Evolutionary conservation across 1,140 invertebrate species (phyloP).

Genomic region (Pogonomyrmex californicus): DNA sequence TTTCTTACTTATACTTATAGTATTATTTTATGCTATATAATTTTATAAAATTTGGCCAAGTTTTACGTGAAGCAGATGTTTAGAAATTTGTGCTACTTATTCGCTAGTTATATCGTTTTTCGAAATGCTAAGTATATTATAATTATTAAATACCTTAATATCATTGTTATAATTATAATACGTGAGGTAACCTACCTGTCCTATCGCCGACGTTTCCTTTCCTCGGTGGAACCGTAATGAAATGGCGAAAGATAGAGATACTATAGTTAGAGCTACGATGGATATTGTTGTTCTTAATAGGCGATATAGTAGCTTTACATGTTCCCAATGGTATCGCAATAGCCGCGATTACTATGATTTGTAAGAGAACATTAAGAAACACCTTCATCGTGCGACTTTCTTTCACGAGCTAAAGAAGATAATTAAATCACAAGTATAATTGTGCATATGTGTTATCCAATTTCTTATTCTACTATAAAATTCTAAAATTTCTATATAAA

Average conservation of each 20-base stretch:
- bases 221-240: background rate
- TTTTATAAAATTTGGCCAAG: background rate
- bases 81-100: background rate
- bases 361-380: background rate
- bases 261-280: no score
- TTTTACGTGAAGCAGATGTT: background rate
- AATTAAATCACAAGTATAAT: background rate
- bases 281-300: no score
- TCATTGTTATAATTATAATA: background rate
- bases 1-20: background rate
- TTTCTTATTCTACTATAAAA: background rate
- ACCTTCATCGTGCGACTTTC: background rate
- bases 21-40: background rate
- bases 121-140: background rate
- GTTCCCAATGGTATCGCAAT: conserved; percentile 7
- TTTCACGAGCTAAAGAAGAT: background rate
- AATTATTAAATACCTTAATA: background rate
- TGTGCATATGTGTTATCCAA: background rate
- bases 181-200: background rate
- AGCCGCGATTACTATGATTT: background rate
- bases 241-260: background rate
- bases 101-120: background rate
- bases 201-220: background rate
- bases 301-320: background rate
- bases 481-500: background rate